Evolutionary conservation across 2,113 vertebrate species (phyloP).

Genomic region (Oriolus oriolus): DNA sequence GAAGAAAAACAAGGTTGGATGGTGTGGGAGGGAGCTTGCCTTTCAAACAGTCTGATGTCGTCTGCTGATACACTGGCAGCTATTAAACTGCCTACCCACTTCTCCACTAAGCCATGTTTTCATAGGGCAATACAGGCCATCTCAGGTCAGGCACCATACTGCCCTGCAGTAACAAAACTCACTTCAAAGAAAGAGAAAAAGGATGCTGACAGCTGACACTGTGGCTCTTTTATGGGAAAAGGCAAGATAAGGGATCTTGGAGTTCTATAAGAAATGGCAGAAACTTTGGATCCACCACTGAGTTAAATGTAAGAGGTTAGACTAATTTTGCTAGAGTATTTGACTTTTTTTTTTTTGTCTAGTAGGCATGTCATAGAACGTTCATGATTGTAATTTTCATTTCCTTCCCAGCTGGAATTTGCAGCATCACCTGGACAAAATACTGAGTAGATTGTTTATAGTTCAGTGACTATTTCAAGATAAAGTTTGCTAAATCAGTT

Average conservation of each 20-base stretch:
- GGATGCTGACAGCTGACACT: not conserved
- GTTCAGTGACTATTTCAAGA: not conserved
- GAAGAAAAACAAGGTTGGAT: conserved; percentile 18
- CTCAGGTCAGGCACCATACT: conserved; percentile 33
- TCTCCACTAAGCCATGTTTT: not conserved
- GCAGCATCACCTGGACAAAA: not conserved
- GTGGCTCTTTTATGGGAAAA: not conserved
- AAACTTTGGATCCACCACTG: not conserved
- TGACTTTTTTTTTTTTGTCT: not conserved
- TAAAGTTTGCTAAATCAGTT: not conserved
- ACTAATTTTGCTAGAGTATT: not conserved
- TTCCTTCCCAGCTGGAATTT: not conserved
- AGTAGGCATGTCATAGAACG: not conserved
- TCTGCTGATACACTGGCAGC: not conserved
- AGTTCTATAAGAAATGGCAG: not conserved
- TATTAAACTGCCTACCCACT: not conserved
- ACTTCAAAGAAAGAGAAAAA: conserved; percentile 8
- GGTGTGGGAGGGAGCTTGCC: not conserved
- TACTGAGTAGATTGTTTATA: not conserved
- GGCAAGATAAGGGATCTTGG: not conserved
- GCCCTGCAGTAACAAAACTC: conserved; percentile 5
- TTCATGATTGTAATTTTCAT: not conserved
- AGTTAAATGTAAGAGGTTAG: not conserved
- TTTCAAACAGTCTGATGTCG: not conserved
- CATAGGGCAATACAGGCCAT: not conserved